These are phyloP conservation scores for Odontophorus gujanensis DNA, from an alignment of 2,113 vertebrate species.

Conservation along the genomic window DNA sequence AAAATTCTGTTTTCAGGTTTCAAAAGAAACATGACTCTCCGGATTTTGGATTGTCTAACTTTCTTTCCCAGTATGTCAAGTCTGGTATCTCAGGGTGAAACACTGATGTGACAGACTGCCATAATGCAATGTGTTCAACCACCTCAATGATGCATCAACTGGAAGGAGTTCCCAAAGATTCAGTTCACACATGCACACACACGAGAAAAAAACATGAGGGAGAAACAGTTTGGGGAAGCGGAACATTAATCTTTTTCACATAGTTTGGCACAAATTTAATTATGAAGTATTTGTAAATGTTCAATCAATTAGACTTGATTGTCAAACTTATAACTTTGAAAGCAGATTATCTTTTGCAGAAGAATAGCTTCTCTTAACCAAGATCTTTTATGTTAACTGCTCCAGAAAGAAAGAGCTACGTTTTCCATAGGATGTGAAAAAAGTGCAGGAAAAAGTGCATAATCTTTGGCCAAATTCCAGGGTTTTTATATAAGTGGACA, in stretches of 20 bases:
- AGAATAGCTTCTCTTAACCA: slow-evolving; percentile 13
- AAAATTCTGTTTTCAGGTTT: slow-evolving; percentile 46
- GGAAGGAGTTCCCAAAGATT: slow-evolving; percentile 63
- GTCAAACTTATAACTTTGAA: slow-evolving; percentile 55
- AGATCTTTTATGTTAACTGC: slow-evolving; percentile 18
- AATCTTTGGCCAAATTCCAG: neutral
- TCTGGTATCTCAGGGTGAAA: slow-evolving; percentile 56
- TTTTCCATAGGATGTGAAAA: neutral
- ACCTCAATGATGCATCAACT: slow-evolving; percentile 47
- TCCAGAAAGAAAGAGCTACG: slow-evolving; percentile 7
- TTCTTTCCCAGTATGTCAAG: slow-evolving; percentile 56
- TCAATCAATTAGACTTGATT: slow-evolving; percentile 66
- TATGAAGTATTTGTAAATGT: slow-evolving; percentile 66
- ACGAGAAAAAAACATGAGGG: neutral
- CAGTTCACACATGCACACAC: slow-evolving; percentile 49
- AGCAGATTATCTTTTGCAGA: slow-evolving; percentile 50
- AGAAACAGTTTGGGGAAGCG: slow-evolving; percentile 45
- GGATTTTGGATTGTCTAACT: neutral
- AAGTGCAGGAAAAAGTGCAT: neutral
- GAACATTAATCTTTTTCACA: slow-evolving; percentile 65
- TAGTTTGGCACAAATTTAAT: slow-evolving; percentile 66
- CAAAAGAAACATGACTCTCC: slow-evolving; percentile 42
- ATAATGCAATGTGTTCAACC: slow-evolving; percentile 58
- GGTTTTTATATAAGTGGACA: neutral
- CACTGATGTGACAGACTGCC: slow-evolving; percentile 68